Base-by-base conservation (phyloP, 2,113 vertebrate species). In the Rafetus swinhoei region DNA sequence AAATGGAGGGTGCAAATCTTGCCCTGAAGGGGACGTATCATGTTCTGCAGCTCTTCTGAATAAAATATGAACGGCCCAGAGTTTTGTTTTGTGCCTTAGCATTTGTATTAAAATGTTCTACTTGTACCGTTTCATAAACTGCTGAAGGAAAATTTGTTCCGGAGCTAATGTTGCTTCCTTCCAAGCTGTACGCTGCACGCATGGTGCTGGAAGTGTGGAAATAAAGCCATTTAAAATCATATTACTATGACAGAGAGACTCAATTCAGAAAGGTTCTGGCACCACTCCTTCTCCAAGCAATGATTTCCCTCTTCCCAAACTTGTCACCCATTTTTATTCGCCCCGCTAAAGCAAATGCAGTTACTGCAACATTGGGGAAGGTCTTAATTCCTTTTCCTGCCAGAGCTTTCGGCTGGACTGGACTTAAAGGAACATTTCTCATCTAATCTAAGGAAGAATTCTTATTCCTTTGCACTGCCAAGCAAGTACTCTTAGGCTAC, bases 21-120 rank as follows among this genome's bases (percentile, higher is more conserved):
- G 15, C 91, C 94, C 95, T 94, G n/a, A 95, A 95, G 96, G 86
- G 6, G 22, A 62, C 95, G 39, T 69, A 62, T 95, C 80, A 81
- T 92, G 90, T 90, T 92, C 9, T 4, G 53, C 57, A 96, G 81
- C 85, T 59, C 59, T 96, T 45, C 90, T 94, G 95, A 94, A 94
- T 94, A 95, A 92, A 93, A 95, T 87, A 95, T 94, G 88, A 97
- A 89, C 52, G 32, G 88, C 74, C 39, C 2, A 62, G 90, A 85
- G 16, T 56, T 92, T 93, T 93, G 74, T 93, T 96, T 90, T 92
- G 52, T 84, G 83, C 35, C 84, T 94, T 29, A 89, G 45, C 90
- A 80, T 82, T 96, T 96, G 96, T 94, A 92, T 95, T 96, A 94
- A 96, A 93, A 94, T 94, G 1, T 81, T 95, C 65, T 79, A 62